These are phyloP conservation scores for Zootermopsis nevadensis DNA, from an alignment of 2,888 invertebrate genomes.

Conservation along the genomic window DNA sequence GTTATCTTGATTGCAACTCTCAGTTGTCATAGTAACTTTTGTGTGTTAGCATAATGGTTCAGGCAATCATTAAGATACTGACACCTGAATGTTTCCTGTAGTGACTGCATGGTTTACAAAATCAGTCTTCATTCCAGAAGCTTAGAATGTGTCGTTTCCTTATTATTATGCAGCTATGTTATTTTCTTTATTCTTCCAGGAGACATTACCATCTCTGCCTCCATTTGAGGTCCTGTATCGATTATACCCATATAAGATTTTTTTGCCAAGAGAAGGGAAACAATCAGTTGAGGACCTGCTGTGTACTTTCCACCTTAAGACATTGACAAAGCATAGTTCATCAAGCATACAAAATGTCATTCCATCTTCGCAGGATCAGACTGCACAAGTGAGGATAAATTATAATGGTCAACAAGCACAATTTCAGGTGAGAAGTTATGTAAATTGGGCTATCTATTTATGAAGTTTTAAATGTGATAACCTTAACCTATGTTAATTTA, in stretches of 20 bases:
- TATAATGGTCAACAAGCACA: constrained; percentile 39
- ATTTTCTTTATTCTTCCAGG: constrained; percentile 66
- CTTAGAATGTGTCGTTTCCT: neutral
- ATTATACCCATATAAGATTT: constrained; percentile 85
- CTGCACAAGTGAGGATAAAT: constrained; percentile 37
- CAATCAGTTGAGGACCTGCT: constrained; percentile 76
- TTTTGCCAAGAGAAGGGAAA: constrained; percentile 81
- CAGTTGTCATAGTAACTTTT: no score
- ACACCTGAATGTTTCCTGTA: no score
- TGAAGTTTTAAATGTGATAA: no score
- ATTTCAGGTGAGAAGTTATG: constrained; percentile 33
- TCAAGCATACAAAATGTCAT: constrained; percentile 35
- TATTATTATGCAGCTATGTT: no score
- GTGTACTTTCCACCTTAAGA: constrained; percentile 41
- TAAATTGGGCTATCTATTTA: no score
- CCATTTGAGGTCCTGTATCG: constrained; percentile 77
- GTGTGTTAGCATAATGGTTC: no score
- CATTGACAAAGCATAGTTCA: neutral
- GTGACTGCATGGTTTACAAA: no score
- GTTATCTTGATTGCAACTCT: no score
- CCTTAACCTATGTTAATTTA: no score
- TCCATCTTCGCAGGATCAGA: constrained; percentile 15
- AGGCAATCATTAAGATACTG: no score
- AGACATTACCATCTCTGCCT: constrained; percentile 74
- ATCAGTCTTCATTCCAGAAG: neutral